Evolutionary conservation across 2,113 vertebrate species (phyloP).

Genomic region (Petromus typicus): DNA sequence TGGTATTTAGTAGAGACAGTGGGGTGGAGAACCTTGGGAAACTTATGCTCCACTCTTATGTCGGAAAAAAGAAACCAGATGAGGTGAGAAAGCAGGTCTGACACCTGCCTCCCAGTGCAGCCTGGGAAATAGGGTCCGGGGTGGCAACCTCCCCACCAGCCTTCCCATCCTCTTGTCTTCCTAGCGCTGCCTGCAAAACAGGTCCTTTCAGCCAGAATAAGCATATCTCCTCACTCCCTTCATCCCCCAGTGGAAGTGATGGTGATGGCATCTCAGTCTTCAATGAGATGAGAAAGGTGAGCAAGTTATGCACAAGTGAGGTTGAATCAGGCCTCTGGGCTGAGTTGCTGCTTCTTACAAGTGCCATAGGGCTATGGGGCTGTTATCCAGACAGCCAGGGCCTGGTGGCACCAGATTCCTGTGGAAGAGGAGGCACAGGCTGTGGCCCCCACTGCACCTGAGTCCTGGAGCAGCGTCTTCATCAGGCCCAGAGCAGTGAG

Average conservation of each 20-base stretch:
- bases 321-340: neutral
- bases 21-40: slow-evolving; percentile 12
- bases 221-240: rapidly evolving
- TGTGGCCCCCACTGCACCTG: rapidly evolving
- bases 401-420: neutral
- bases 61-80: rapidly evolving
- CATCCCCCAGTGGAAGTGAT: rapidly evolving
- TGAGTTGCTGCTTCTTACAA: no score
- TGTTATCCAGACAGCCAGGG: neutral
- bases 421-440: neutral
- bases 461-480: neutral
- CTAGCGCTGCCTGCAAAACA: neutral
- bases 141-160: rapidly evolving
- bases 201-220: neutral
- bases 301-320: rapidly evolving
- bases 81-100: rapidly evolving
- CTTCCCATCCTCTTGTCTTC: neutral
- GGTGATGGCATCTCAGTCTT: neutral
- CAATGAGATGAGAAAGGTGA: neutral
- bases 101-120: neutral
- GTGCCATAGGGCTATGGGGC: rapidly evolving
- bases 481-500: neutral
- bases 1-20: slow-evolving; percentile 58
- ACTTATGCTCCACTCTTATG: rapidly evolving
- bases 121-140: neutral